Evolutionary conservation across 2,888 invertebrate genomes (phyloP), one percentile per base, ranked within the genome.

Genomic region (Tuta absoluta): DNA sequence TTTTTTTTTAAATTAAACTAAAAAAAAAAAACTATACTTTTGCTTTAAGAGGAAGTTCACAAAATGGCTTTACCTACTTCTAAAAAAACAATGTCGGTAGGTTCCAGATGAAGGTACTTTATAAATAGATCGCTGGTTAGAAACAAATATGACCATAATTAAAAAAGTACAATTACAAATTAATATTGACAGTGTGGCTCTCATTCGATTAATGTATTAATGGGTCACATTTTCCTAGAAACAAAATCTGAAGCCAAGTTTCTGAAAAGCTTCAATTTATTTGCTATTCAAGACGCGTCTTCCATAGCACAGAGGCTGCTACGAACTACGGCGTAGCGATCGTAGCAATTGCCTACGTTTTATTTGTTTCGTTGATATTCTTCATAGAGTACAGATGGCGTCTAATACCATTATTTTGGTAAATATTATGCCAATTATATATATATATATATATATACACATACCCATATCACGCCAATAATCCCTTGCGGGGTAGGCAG

Each of bases 181-280:
- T 45, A 45, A 17, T n/a, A 45, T 45, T 7, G n/a, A n/a, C n/a
- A n/a, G n/a, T 7, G 10, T 24, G 51, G 23, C 51, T 24, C 23
- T 53, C 14, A 23, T 53, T 53, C 24, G 24, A 53, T 53, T 21
- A 53, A 23, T 21, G 23, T 11, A 53, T 53, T 53, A 53, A 53
- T 53, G 51, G 23, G 24, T 53, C 21, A 23, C 23, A 53, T 53
- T 23, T 23, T 11, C 49, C 49, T 23, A 21, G 21, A 49, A 49
- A 21, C 49, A 49, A 49, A 10, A 21, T 49, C 49, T 49, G 49
- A 1, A 19, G 49, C 19, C 7, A 10, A 21, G 33, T 21, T 23
- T 11, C 49, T 10, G 4, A 19, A 21, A 21, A 19, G 21, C 49
- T 49, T 8, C 21, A 8, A 49, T 23, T 21, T 49, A 49, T 10